Conservation (phyloP, 2,113 vertebrate genomes). For the Malurus melanocephalus region DNA sequence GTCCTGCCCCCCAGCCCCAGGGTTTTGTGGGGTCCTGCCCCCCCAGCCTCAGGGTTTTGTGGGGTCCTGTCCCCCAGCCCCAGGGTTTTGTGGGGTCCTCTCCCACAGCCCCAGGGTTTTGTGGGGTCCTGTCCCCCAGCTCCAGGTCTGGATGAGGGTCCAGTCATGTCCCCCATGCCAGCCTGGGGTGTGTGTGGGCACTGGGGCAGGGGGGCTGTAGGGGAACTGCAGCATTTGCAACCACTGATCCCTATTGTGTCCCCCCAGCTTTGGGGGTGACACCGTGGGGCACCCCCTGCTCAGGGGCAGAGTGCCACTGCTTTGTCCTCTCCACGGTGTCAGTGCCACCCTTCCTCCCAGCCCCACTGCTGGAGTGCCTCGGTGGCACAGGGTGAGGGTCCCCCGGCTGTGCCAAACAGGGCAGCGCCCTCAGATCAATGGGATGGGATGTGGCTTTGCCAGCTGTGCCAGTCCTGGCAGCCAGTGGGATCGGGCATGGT, state of each 20-base stretch:
- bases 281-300: fast-evolving
- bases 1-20: background rate
- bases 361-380: fast-evolving
- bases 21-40: background rate
- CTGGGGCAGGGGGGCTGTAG: fast-evolving
- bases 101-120: too few relatives aligned
- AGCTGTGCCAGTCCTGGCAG: background rate
- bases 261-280: fast-evolving
- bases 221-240: fast-evolving
- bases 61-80: too few relatives aligned
- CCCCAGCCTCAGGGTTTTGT: too few relatives aligned
- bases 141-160: too few relatives aligned
- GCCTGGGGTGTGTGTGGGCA: background rate
- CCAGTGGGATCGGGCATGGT: background rate
- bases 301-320: background rate
- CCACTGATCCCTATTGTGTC: too few relatives aligned
- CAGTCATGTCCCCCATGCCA: background rate
- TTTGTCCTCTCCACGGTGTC: background rate
- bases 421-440: background rate
- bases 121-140: background rate
- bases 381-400: background rate
- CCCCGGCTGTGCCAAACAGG: fast-evolving
- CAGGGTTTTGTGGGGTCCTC: too few relatives aligned
- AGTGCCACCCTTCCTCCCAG: background rate
- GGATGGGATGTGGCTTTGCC: background rate